phyloP scores from a whole-genome alignment of 2,113 vertebrate species.

The Lepus americanus region DNA sequence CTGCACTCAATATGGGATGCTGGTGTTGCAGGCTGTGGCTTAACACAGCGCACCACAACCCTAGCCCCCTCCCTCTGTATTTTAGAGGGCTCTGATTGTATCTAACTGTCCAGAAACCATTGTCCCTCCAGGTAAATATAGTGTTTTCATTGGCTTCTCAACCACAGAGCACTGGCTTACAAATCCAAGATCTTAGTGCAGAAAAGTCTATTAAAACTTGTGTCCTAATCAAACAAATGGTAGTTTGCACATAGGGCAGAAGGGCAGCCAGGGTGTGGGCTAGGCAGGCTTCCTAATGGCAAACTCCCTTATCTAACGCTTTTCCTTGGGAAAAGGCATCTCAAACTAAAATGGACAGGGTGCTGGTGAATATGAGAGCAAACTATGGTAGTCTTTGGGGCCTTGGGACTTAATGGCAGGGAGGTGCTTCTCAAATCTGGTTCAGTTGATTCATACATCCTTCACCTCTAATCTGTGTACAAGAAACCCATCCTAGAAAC shows the following conservation, averaged over 20 bases:
- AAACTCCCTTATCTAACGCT: neutral
- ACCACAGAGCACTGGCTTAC: neutral
- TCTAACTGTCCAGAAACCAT: neutral
- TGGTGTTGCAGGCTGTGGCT: too few relatives aligned
- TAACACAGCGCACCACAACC: too few relatives aligned
- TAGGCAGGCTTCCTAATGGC: conserved; percentile 40
- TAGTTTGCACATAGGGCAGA: neutral
- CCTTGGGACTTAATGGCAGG: conserved; percentile 11
- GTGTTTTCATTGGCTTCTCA: neutral
- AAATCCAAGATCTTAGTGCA: neutral
- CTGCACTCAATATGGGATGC: too few relatives aligned
- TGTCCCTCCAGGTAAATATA: neutral
- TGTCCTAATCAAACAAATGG: neutral
- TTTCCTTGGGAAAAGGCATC: conserved; percentile 62
- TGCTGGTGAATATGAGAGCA: conserved; percentile 27
- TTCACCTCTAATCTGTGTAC: conserved; percentile 9
- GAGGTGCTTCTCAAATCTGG: conserved; percentile 32
- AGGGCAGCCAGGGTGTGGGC: neutral
- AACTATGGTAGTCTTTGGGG: neutral
- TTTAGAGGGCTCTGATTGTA: neutral
- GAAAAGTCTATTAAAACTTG: neutral
- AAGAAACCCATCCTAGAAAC: conserved; percentile 4
- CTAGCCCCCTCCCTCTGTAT: neutral
- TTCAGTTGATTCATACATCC: conserved; percentile 16
- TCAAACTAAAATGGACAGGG: conserved; percentile 29